These are phyloP conservation scores for Barbus barbus DNA, from an alignment of 2,113 vertebrate species.

Conservation along the genomic window DNA sequence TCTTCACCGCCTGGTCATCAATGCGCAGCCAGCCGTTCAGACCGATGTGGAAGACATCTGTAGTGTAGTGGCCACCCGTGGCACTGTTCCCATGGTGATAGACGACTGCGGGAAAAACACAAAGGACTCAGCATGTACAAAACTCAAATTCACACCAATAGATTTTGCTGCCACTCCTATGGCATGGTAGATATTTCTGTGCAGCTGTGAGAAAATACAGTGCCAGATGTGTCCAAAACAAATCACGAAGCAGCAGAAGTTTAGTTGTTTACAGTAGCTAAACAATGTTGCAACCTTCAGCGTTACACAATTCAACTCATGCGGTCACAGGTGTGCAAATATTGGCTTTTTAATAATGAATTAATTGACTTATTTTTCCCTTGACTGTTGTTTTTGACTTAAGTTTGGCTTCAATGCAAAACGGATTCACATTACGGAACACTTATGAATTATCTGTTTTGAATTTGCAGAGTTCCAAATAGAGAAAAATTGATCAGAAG, in stretches of 20 bases:
- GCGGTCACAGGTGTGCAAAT: not conserved
- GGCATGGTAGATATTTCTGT: not conserved
- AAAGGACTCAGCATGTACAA: too few relatives aligned
- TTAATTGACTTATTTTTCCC: too few relatives aligned
- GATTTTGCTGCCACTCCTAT: not conserved
- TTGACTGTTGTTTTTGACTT: too few relatives aligned
- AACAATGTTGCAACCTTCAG: not conserved
- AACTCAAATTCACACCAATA: too few relatives aligned
- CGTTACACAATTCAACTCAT: not conserved
- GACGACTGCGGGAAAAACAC: constrained; percentile 81
- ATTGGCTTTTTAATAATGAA: not conserved
- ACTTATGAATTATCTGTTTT: not conserved
- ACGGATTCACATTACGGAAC: not conserved
- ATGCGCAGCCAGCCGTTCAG: constrained; percentile 98
- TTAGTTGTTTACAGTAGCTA: not conserved
- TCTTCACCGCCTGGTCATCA: constrained; percentile 94
- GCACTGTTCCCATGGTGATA: constrained; percentile 99
- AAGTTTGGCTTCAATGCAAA: not conserved
- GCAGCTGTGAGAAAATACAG: not conserved
- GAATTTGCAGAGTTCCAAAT: not conserved
- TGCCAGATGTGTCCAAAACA: not conserved
- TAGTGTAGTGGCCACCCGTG: constrained; percentile 97
- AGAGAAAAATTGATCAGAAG: not conserved
- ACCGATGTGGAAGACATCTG: constrained; percentile 99
- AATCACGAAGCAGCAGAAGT: not conserved